Evolutionary conservation across 2,888 invertebrate genomes (phyloP), one percentile per base, ranked within the genome.

Genomic region (Steinernema scapterisci): DNA sequence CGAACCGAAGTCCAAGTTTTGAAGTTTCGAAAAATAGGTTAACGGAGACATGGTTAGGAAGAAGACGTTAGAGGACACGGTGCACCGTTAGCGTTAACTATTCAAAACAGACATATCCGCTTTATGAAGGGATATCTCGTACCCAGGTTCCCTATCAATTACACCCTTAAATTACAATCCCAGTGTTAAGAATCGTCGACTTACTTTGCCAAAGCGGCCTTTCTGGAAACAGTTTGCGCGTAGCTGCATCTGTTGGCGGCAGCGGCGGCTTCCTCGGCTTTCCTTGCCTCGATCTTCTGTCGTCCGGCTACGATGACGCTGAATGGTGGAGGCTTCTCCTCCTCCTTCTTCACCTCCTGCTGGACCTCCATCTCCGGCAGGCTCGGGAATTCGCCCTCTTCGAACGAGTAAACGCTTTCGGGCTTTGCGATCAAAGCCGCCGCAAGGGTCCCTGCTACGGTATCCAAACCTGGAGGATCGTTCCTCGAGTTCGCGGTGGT

Each of bases 351-450:
- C 54, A 77, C 78, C 21, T 25, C 51, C 13, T 23, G n/a, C 23
- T 51, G 52, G 38, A 38, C 38, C 44, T 78, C 70, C 46, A 79
- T 63, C 25, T 82, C 81, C 46, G 80, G 77, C 21, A 84, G 77
- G 16, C 74, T 77, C 11, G 84, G 84, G 52, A 84, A 84, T 11
- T 82, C 79, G n/a, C 72, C 71, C 19, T 82, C 83, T 74, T 80
- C 81, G 73, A 82, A 83, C 13, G 82, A 80, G 72, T 80, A 83
- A 16, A 54, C 51, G 46, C 63, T 63, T 27, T 63, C 63, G 11
- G 63, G 11, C 38, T 63, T 63, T 9, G 38, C 5, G 38, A 9
- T 9, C 38, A 38, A 9, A 6, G 54, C 21, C 3, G 25, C 54
- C 21, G 23, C 21, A 16, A 21, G 21, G 19, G 54, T 54, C 21